phyloP scores from a whole-genome alignment of 2,797 vertebrate genomes.

The Pantherophis alleghaniensis region DNA sequence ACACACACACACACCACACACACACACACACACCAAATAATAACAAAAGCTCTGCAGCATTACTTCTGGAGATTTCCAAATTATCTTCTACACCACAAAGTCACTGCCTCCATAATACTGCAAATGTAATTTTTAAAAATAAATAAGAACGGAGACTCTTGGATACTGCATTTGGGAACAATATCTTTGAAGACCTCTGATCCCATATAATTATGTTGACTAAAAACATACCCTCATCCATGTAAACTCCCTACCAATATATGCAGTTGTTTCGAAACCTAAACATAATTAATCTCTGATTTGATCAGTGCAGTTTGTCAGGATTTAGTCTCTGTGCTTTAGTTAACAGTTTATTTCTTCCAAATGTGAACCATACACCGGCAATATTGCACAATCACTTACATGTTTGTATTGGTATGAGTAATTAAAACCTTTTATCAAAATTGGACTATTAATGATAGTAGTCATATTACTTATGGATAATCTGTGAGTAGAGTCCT shows the following conservation, averaged over 20 bases:
- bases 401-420: background rate
- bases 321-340: background rate
- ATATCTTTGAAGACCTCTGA: background rate
- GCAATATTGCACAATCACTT: background rate
- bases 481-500: background rate
- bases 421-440: background rate
- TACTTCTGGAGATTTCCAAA: background rate
- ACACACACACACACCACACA: background rate
- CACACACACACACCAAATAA: background rate
- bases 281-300: background rate
- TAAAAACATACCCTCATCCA: background rate
- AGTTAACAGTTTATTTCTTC: background rate
- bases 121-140: background rate
- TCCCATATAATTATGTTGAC: background rate
- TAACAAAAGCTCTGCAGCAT: background rate
- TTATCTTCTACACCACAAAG: background rate
- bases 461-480: background rate
- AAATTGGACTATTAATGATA: background rate
- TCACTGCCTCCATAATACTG: background rate
- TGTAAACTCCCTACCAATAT: background rate
- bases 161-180: background rate
- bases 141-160: background rate
- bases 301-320: background rate
- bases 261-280: background rate
- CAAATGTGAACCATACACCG: background rate